Conservation (phyloP, 2,888 invertebrate species). For the Dioctria rufipes region DNA sequence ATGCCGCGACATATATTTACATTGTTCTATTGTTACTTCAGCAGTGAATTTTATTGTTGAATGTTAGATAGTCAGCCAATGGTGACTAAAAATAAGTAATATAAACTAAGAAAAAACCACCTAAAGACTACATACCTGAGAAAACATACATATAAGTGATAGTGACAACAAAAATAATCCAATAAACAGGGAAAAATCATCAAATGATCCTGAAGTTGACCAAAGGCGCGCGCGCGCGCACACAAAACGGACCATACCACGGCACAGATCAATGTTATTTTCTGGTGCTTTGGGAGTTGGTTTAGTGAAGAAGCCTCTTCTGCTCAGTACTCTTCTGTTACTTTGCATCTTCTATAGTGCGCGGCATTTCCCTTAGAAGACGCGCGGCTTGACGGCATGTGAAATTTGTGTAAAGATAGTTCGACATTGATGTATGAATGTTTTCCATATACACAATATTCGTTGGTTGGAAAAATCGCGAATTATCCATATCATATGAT, state of each 20-base stretch:
- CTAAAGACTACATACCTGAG: too few relatives aligned
- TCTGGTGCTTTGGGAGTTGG: too few relatives aligned
- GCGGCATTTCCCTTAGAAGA: neutral
- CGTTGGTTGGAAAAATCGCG: neutral
- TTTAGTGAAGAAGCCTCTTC: too few relatives aligned
- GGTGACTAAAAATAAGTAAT: conserved; percentile 6
- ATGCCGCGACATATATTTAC: conserved; percentile 31
- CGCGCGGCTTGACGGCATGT: neutral
- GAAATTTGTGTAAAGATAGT: neutral
- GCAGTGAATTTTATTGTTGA: conserved; percentile 28
- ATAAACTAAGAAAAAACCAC: neutral
- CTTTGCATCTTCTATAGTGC: neutral
- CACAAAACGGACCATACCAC: neutral
- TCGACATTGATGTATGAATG: neutral
- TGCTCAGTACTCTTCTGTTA: too few relatives aligned
- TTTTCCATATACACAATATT: neutral
- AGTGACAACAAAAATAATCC: neutral
- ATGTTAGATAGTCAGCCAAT: too few relatives aligned
- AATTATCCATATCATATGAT: neutral
- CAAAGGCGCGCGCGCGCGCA: neutral
- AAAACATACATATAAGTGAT: too few relatives aligned
- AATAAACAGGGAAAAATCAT: neutral
- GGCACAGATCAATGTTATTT: too few relatives aligned
- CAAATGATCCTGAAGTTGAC: neutral
- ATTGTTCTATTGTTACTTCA: conserved; percentile 42